Evolutionary conservation across 2,888 invertebrate genomes (phyloP).

Genomic region (Phalera bucephala): DNA sequence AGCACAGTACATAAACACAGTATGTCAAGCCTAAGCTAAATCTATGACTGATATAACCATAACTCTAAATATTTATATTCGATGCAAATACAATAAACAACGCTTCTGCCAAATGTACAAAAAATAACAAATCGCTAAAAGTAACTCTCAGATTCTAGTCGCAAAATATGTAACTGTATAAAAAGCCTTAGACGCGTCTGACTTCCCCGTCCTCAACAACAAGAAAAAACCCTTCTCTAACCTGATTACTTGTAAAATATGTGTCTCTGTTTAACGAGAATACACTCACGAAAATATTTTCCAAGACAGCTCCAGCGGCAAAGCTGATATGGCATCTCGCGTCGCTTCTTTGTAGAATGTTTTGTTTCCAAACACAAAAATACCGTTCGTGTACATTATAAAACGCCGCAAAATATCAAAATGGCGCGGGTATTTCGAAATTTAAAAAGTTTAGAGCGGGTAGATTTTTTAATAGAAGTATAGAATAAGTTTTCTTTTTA

Average conservation of each 20-base stretch:
- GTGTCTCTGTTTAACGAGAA: conserved; percentile 16
- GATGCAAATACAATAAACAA: no score
- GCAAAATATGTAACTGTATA: neutral
- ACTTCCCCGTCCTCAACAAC: conserved; percentile 10
- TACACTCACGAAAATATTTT: conserved; percentile 73
- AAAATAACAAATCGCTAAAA: no score
- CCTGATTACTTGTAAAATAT: conserved; percentile 29
- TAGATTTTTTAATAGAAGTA: no score
- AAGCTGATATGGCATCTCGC: conserved; percentile 56
- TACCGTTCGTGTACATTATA: no score
- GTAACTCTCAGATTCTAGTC: neutral
- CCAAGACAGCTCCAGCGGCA: conserved; percentile 72
- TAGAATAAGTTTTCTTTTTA: no score
- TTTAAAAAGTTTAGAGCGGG: no score
- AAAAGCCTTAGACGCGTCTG: conserved; percentile 2
- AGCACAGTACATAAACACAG: no score
- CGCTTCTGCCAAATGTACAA: no score
- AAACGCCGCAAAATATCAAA: conserved; percentile 1
- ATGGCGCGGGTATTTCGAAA: conserved; percentile 6
- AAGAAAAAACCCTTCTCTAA: conserved; percentile 1
- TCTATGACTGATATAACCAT: no score
- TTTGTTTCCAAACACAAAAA: conserved; percentile 69
- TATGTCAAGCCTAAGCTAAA: no score
- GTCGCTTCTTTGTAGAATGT: conserved; percentile 46
- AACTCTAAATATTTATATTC: no score